Conservation (phyloP, 2,113 vertebrate species). For the Raja brachyura region DNA sequence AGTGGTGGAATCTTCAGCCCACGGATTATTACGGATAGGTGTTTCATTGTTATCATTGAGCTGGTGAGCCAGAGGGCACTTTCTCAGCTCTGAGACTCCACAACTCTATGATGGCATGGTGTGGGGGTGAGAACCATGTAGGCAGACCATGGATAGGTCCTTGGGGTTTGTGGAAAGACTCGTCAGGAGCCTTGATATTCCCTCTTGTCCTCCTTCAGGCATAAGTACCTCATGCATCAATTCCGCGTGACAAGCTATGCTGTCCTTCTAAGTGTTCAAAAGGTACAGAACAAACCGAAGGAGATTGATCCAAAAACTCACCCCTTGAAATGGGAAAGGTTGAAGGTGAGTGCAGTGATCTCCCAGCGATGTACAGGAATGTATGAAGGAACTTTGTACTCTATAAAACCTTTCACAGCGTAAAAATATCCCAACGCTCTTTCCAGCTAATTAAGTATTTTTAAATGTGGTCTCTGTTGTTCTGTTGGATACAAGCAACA, state of each 20-base stretch:
- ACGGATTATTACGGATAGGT: too few relatives aligned
- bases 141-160: too few relatives aligned
- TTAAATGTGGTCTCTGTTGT: not conserved
- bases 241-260: not conserved
- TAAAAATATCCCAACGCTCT: not conserved
- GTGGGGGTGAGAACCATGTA: too few relatives aligned
- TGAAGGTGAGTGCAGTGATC: not conserved
- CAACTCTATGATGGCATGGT: too few relatives aligned
- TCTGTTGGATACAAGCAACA: not conserved
- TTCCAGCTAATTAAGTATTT: not conserved
- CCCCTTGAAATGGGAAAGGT: slow-evolving; percentile 11
- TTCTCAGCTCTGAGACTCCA: too few relatives aligned
- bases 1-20: too few relatives aligned
- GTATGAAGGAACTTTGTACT: not conserved
- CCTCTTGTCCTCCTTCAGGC: not conserved
- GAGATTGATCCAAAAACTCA: not conserved
- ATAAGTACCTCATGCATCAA: not conserved
- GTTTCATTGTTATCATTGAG: too few relatives aligned
- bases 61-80: too few relatives aligned
- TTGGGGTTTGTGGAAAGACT: not conserved
- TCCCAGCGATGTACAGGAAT: not conserved
- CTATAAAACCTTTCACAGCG: not conserved
- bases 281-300: not conserved
- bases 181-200: not conserved
- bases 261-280: not conserved